phyloP scores from a whole-genome alignment of 2,113 vertebrate genomes.

The Hypomesus transpacificus region DNA sequence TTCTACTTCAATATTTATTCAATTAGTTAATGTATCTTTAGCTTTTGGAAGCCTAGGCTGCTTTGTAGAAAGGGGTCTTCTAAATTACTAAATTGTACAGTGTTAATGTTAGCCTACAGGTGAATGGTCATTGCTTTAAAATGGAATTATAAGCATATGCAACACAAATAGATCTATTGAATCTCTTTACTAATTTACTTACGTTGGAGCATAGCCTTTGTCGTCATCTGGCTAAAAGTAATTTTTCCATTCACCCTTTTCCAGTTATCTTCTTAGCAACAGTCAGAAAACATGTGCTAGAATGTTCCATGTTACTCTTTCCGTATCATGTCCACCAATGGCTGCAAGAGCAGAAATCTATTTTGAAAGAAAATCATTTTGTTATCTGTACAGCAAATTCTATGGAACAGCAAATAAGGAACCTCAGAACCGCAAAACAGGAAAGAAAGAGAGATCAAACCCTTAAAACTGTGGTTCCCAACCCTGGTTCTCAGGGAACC shows the following conservation, averaged over 20 bases:
- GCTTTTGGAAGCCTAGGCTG: neutral
- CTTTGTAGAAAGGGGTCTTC: too few relatives aligned
- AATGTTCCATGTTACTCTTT: conserved; percentile 1
- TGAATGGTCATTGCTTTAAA: too few relatives aligned
- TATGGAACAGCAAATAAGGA: conserved; percentile 5
- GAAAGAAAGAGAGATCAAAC: conserved; percentile 1
- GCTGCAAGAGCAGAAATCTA: neutral
- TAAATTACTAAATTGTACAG: too few relatives aligned
- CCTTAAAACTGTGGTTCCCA: neutral
- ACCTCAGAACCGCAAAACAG: neutral
- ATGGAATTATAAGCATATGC: too few relatives aligned
- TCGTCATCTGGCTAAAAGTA: neutral
- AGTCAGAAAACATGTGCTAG: conserved; percentile 8
- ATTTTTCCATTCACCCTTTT: conserved; percentile 7
- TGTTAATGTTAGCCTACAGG: too few relatives aligned
- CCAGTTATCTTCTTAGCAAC: conserved; percentile 16
- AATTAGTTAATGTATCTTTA: neutral
- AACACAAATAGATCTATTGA: neutral
- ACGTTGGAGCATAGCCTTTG: neutral
- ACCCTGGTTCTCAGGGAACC: neutral
- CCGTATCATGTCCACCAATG: conserved; percentile 6
- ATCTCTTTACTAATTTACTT: neutral
- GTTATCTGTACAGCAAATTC: neutral
- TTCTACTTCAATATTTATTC: neutral
- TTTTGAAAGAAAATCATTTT: neutral